phyloP scores from a whole-genome alignment of 2,797 vertebrate genomes.

The Paramormyrops hopkinsi region DNA sequence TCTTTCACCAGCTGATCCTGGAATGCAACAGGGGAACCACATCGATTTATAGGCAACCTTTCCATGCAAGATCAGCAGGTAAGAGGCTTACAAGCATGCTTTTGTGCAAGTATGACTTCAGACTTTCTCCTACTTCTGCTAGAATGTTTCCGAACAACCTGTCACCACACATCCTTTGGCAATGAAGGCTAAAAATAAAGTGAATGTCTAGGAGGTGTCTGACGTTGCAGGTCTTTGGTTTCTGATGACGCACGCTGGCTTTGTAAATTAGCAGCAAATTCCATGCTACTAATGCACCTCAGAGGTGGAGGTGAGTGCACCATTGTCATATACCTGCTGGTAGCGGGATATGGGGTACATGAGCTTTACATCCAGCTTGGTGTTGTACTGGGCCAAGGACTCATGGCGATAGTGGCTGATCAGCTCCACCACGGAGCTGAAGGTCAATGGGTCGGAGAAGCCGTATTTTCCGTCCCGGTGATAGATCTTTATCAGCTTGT shows the following conservation, averaged over 20 bases:
- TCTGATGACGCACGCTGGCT: constrained; percentile 37
- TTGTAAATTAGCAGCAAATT: constrained; percentile 36
- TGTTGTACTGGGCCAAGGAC: constrained; percentile 91
- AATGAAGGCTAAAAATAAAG: constrained; percentile 40
- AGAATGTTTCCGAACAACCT: background rate
- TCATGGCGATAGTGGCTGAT: constrained; percentile 89
- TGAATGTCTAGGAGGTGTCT: constrained; percentile 43
- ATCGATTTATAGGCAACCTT: constrained; percentile 28
- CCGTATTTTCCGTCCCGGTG: constrained; percentile 86
- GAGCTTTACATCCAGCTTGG: constrained; percentile 87
- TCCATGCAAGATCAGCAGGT: background rate
- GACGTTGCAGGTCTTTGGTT: constrained; percentile 43
- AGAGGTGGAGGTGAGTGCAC: constrained; percentile 47
- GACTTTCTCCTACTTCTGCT: background rate
- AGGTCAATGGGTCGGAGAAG: constrained; percentile 90
- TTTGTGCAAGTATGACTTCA: background rate
- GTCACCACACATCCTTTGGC: constrained; percentile 34
- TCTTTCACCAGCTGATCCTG: constrained; percentile 95
- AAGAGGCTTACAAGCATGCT: background rate
- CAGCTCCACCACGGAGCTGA: constrained; percentile 86
- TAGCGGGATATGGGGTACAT: constrained; percentile 83
- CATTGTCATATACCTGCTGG: constrained; percentile 63
- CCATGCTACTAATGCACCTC: constrained; percentile 44
- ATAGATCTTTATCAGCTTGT: constrained; percentile 96
- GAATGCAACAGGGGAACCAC: constrained; percentile 65